Percentiles rank a stretch among this genome's conserved stretches.
These are phyloP conservation scores for Ectropis grisescens DNA, from an alignment of 1,140 invertebrate genomes.

Conservation along the genomic window DNA sequence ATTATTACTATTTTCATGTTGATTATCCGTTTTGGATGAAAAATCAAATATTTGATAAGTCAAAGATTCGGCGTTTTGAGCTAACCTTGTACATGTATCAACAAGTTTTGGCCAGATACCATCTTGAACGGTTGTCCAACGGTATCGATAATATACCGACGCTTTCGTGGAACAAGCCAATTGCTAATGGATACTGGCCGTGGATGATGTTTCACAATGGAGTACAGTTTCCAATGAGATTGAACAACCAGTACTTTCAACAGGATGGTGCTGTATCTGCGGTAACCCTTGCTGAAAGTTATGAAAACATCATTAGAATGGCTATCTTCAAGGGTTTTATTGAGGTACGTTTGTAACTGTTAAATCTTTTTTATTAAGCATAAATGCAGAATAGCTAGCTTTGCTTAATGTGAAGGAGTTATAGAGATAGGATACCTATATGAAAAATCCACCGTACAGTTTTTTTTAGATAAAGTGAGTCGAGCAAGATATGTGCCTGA, in stretches of 20 bases:
- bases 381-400: too few species aligned
- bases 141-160: constrained; percentile 70
- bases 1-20: constrained; percentile 78
- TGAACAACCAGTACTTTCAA: constrained; percentile 70
- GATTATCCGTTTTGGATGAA: constrained; percentile 77
- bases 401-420: too few species aligned
- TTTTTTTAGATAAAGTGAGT: too few species aligned
- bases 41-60: constrained; percentile 64
- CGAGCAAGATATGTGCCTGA: too few species aligned
- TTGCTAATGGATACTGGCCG: constrained; percentile 74
- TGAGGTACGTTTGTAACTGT: constrained; percentile 56
- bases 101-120: constrained; percentile 75
- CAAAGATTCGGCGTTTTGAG: constrained; percentile 71
- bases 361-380: too few species aligned
- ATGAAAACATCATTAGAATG: constrained; percentile 74
- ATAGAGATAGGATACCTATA: too few species aligned
- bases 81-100: constrained; percentile 73
- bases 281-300: constrained; percentile 60
- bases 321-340: constrained; percentile 76
- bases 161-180: constrained; percentile 61
- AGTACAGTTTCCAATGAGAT: constrained; percentile 73
- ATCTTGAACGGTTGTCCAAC: constrained; percentile 76
- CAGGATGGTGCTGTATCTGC: constrained; percentile 62
- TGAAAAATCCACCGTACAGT: too few species aligned
- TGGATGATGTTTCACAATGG: constrained; percentile 75